These are phyloP conservation scores for Drosophila emarginata DNA, from an alignment of 2,888 invertebrate genomes.

Conservation along the genomic window DNA sequence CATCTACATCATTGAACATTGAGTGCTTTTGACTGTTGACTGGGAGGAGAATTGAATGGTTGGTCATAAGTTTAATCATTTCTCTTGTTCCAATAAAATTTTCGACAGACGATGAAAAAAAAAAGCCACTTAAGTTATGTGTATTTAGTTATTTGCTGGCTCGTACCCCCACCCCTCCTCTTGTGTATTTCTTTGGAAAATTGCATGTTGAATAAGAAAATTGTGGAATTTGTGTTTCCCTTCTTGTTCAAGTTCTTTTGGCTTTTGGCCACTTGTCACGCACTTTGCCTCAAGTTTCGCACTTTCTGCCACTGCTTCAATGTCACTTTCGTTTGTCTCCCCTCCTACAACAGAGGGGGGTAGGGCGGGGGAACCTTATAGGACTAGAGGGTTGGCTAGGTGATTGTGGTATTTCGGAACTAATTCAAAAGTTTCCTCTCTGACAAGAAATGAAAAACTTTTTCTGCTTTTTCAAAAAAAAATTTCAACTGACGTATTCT, in stretches of 20 bases:
- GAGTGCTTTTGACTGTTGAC: constrained; percentile 18
- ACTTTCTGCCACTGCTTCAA: constrained; percentile 9
- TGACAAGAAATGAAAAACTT: constrained; percentile 24
- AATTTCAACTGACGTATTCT: constrained; percentile 22
- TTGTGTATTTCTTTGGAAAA: constrained; percentile 1
- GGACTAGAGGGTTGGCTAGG: background rate
- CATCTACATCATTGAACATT: constrained; percentile 3
- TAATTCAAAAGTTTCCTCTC: constrained; percentile 49
- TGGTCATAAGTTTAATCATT: constrained; percentile 47
- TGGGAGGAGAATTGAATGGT: constrained; percentile 23
- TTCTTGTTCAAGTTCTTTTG: constrained; percentile 26
- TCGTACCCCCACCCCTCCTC: background rate
- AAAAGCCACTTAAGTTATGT: constrained; percentile 12
- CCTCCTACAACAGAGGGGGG: too few relatives aligned
- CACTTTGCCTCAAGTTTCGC: background rate
- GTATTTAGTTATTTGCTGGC: constrained; percentile 8
- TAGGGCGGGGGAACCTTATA: background rate
- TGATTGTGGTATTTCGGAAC: constrained; percentile 18
- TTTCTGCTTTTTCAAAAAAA: constrained; percentile 10
- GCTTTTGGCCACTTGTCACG: constrained; percentile 27
- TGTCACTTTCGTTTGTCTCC: constrained; percentile 11
- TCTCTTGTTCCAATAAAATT: constrained; percentile 20
- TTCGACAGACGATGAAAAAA: constrained; percentile 6
- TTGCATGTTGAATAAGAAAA: constrained; percentile 7
- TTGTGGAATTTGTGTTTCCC: background rate